A percentile compares a stretch with the other conserved stretches of the same genome.
phyloP scores from a whole-genome alignment of 2,888 invertebrate genomes.

The Coelogynopora nodosa region DNA sequence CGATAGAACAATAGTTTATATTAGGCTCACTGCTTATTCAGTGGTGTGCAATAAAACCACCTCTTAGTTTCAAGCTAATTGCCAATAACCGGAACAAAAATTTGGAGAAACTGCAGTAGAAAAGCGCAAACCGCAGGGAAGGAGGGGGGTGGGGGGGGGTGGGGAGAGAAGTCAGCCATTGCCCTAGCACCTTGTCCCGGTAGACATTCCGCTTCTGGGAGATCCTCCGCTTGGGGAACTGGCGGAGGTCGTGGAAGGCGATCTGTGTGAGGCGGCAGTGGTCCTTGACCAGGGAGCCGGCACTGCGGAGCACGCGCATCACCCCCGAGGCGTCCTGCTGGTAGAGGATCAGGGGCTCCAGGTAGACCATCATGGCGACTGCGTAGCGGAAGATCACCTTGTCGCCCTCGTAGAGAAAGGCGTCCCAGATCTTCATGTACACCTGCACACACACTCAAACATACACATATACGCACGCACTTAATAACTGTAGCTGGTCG shows the following conservation, averaged over 20 bases:
- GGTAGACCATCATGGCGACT: not conserved
- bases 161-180: too few relatives aligned
- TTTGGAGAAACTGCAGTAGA: too few relatives aligned
- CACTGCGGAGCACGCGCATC: not conserved
- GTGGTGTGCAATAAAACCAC: too few relatives aligned
- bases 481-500: too few relatives aligned
- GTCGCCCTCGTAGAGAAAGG: conserved; percentile 65
- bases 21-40: too few relatives aligned
- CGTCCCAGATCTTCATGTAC: conserved; percentile 65
- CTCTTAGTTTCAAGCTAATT: too few relatives aligned
- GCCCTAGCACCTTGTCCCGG: not conserved
- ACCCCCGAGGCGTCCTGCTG: not conserved
- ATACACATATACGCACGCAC: too few relatives aligned
- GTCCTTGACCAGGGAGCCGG: not conserved
- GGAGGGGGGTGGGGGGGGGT: too few relatives aligned
- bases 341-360: not conserved
- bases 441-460: too few relatives aligned
- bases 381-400: conserved; percentile 55
- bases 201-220: not conserved
- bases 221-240: conserved; percentile 1
- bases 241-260: not conserved
- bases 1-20: too few relatives aligned
- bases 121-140: too few relatives aligned
- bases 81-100: too few relatives aligned
- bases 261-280: not conserved